Base-by-base conservation (phyloP, 2,113 vertebrate genomes). In the Daubentonia madagascariensis region DNA sequence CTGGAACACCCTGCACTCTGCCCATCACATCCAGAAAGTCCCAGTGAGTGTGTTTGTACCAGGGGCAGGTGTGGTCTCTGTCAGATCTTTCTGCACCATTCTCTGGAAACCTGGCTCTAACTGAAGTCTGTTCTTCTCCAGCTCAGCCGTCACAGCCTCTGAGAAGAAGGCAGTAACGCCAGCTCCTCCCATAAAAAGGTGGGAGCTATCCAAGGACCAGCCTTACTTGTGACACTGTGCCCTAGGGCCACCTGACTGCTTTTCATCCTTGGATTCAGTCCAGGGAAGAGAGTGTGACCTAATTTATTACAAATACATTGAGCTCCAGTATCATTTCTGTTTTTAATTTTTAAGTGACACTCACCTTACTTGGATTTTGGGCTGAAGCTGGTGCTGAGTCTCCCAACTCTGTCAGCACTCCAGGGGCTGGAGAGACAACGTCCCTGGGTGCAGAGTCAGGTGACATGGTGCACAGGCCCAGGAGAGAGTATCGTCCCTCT, bases 201-300 rank as follows among this genome's bases (percentile, higher is more conserved):
- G 99, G 90, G 94, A 98, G 8, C 98, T 99, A 45, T 99, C 99
- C 14, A 98, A 97, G 68, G 99, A 99, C n/a, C 98, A 99, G 97
- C 99, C 99, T 0, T 99, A 99, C 80, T 98, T 99, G 97, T 99
- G 98, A 99, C 88, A 16, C 16, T 0, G 1, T 3, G 45, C 48
- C 14, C 83, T 59, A n/a, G 2, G 37, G 43, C 89, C 1, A 0
- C 40, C 32, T 40, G 50, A 70, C 37, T 32, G n/a, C 52, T 59
- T 95, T 72, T 67, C 52, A n/a, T 14, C 72, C 59, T 5, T 37
- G 0, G 2, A 0, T 0, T 22, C 28, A 35, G 22, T 92, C 48
- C 0, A 0, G 72, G 70, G 73, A n/a, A n/a, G n/a, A 94, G 5
- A 76, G 25, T 1, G 0, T 67, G 20, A 91, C 95, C 48, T 96